These are phyloP conservation scores for Euzetes globulus DNA, from an alignment of 2,888 invertebrate species.

Conservation along the genomic window DNA sequence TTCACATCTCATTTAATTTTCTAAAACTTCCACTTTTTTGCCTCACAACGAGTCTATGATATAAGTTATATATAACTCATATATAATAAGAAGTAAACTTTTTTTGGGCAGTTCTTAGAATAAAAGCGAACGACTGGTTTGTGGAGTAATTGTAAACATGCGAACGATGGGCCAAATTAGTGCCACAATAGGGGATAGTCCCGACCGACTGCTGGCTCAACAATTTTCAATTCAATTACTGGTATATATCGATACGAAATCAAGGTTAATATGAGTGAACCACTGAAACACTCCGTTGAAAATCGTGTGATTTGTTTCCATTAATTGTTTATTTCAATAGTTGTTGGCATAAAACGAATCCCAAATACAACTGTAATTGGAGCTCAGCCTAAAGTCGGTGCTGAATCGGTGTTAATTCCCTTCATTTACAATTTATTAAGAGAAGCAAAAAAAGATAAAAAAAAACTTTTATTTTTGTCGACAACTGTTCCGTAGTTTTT, in stretches of 20 bases:
- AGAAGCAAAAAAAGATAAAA: no score
- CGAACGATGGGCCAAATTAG: conserved; percentile 5
- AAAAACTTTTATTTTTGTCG: no score
- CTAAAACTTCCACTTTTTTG: conserved; percentile 18
- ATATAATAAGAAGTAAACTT: background rate
- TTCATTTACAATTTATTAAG: no score
- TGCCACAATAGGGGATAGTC: background rate
- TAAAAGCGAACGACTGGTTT: background rate
- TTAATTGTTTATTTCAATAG: background rate
- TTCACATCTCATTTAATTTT: conserved; percentile 10
- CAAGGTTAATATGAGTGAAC: background rate
- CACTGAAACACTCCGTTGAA: background rate
- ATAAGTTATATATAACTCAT: background rate
- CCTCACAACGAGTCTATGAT: background rate
- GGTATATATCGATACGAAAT: background rate
- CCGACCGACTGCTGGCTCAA: background rate
- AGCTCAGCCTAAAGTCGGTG: background rate
- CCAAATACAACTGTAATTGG: background rate
- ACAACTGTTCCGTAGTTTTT: no score
- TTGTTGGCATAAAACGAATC: no score
- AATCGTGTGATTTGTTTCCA: background rate
- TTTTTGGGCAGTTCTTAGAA: background rate
- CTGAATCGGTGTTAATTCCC: no score
- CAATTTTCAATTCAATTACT: background rate
- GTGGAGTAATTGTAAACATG: background rate